Percentiles rank a stretch among this genome's conserved stretches.
These are phyloP conservation scores for Abrostola triplasia DNA, from an alignment of 2,888 invertebrate species.

Conservation along the genomic window DNA sequence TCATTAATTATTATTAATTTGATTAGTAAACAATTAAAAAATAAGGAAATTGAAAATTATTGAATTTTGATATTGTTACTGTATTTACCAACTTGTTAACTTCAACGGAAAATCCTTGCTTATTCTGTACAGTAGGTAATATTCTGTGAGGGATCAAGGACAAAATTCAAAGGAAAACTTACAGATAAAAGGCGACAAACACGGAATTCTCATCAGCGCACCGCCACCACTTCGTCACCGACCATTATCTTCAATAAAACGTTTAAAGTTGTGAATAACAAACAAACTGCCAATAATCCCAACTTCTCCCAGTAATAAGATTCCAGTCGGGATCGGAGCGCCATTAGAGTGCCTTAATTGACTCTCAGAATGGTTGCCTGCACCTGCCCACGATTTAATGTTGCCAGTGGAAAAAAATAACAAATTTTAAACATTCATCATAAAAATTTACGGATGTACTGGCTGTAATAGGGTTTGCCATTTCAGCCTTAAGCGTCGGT, in stretches of 20 bases:
- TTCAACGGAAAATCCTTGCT: too few relatives aligned
- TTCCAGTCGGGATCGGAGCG: constrained; percentile 52
- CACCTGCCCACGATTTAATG: constrained; percentile 60
- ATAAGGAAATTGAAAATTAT: too few relatives aligned
- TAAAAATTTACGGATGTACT: constrained; percentile 36
- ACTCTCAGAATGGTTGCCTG: constrained; percentile 56
- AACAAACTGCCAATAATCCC: constrained; percentile 50
- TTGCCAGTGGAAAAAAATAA: constrained; percentile 35
- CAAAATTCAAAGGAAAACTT: constrained; percentile 3
- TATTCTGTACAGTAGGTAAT: too few relatives aligned
- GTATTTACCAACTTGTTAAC: too few relatives aligned
- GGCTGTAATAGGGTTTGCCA: constrained; percentile 14
- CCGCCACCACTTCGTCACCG: neutral
- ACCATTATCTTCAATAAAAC: constrained; percentile 18
- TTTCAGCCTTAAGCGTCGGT: constrained; percentile 8
- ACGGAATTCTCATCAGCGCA: constrained; percentile 7
- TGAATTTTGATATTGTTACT: too few relatives aligned
- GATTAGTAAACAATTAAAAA: too few relatives aligned
- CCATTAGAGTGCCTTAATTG: constrained; percentile 59
- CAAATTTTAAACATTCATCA: constrained; percentile 35
- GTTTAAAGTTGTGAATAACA: constrained; percentile 44
- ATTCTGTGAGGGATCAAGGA: constrained; percentile 6
- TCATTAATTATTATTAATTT: too few relatives aligned
- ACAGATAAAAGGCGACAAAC: constrained; percentile 13
- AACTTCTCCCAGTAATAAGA: constrained; percentile 51